phyloP scores from a whole-genome alignment of 2,113 vertebrate species.

The Pollimyrus isidori region DNA sequence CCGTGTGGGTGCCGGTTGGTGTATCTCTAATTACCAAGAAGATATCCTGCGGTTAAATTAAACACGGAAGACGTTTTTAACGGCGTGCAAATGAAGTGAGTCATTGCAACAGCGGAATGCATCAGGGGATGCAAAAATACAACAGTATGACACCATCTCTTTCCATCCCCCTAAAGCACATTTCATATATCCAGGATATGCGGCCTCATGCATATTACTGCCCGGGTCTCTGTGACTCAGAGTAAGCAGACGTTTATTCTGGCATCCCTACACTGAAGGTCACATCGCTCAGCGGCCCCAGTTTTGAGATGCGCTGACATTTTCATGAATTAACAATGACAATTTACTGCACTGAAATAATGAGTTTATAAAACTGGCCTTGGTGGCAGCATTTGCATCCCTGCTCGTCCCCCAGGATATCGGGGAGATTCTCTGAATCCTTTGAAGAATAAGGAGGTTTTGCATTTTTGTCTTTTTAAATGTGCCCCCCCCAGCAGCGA shows the following conservation, averaged over 20 bases:
- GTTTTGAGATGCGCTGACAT: conserved; percentile 40
- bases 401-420: conserved; percentile 7
- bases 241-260: conserved; percentile 41
- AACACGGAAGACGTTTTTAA: conserved; percentile 5
- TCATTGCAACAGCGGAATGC: conserved; percentile 9
- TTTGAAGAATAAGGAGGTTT: conserved; percentile 27
- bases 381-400: conserved; percentile 28
- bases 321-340: conserved; percentile 53
- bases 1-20: conserved; percentile 5
- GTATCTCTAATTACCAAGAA: conserved; percentile 28
- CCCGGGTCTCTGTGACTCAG: conserved; percentile 38
- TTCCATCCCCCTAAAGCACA: conserved; percentile 35
- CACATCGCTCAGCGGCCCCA: conserved; percentile 37
- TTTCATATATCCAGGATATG: conserved; percentile 28
- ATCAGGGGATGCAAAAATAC: conserved; percentile 23
- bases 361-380: conserved; percentile 33
- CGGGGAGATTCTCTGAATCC: conserved; percentile 24
- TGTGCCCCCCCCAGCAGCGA: neutral
- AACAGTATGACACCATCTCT: conserved; percentile 3
- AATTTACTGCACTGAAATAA: conserved; percentile 47
- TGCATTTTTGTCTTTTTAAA: conserved; percentile 18
- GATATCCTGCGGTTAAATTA: conserved; percentile 32
- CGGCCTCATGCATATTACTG: conserved; percentile 25
- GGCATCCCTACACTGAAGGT: conserved; percentile 19
- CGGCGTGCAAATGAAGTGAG: neutral